phyloP scores from a whole-genome alignment of 2,797 vertebrate genomes.

The Mus minutoides region DNA sequence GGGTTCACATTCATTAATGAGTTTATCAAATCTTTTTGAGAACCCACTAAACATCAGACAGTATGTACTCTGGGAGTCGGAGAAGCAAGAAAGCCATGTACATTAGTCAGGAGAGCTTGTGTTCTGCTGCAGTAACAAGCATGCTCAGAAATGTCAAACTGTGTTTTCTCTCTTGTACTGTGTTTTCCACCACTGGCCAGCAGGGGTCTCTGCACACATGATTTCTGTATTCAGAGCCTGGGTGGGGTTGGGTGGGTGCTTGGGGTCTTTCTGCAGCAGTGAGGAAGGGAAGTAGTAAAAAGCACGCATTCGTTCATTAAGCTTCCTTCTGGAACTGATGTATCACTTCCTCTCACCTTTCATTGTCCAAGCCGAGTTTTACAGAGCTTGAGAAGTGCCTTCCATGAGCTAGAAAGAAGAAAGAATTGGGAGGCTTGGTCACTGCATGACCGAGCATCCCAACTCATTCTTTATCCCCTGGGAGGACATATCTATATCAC shows the following conservation, averaged over 20 bases:
- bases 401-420: neutral
- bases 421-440: neutral
- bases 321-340: neutral
- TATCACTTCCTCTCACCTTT: neutral
- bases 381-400: neutral
- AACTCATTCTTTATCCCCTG: neutral
- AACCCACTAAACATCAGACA: neutral
- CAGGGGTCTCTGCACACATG: neutral
- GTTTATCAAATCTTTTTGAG: neutral
- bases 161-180: neutral
- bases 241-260: neutral
- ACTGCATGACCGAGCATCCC: no score
- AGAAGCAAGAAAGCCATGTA: neutral
- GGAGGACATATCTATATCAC: neutral
- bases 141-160: neutral
- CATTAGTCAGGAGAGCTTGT: neutral
- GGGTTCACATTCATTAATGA: neutral
- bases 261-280: neutral
- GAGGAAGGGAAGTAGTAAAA: neutral
- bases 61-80: neutral
- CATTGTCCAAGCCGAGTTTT: neutral
- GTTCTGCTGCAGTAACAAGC: neutral
- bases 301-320: neutral
- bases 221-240: neutral
- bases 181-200: neutral